Conservation (phyloP, 2,888 invertebrate species). For the Isoperla grammatica region DNA sequence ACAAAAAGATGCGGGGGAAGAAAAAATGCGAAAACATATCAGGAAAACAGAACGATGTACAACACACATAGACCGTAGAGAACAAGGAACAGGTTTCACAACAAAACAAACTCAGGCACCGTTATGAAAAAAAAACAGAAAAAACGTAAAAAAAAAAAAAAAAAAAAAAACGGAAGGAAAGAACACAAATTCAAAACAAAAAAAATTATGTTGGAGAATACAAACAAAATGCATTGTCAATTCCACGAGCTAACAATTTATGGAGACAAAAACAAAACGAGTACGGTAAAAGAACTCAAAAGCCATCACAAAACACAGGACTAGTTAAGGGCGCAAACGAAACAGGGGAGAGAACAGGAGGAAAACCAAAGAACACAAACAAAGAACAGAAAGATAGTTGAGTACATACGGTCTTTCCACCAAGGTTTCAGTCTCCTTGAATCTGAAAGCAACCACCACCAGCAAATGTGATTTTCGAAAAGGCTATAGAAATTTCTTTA, state of each 20-base stretch:
- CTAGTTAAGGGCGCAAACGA: conserved; percentile 10
- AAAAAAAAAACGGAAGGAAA: not conserved
- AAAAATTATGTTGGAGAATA: no score
- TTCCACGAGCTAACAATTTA: no score
- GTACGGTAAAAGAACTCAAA: conserved; percentile 8
- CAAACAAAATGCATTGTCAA: no score
- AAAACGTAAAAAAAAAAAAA: conserved; percentile 9
- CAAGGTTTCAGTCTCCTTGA: conserved; percentile 76
- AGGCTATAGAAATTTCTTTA: no score
- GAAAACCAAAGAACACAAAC: conserved; percentile 42
- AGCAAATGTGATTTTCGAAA: conserved; percentile 35
- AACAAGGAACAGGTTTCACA: no score
- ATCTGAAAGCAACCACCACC: conserved; percentile 66
- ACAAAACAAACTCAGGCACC: no score
- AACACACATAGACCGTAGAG: no score
- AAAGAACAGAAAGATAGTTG: conserved; percentile 39
- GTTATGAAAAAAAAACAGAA: no score
- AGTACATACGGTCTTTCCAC: conserved; percentile 79
- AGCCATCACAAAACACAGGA: conserved; percentile 1
- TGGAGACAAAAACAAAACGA: conserved; percentile 10
- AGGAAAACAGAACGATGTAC: not conserved
- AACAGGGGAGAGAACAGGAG: conserved; percentile 15
- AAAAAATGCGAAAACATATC: conserved; percentile 11
- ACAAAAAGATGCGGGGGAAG: no score
- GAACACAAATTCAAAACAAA: not conserved